phyloP scores from a whole-genome alignment of 2,113 vertebrate genomes.

The Neofelis nebulosa region DNA sequence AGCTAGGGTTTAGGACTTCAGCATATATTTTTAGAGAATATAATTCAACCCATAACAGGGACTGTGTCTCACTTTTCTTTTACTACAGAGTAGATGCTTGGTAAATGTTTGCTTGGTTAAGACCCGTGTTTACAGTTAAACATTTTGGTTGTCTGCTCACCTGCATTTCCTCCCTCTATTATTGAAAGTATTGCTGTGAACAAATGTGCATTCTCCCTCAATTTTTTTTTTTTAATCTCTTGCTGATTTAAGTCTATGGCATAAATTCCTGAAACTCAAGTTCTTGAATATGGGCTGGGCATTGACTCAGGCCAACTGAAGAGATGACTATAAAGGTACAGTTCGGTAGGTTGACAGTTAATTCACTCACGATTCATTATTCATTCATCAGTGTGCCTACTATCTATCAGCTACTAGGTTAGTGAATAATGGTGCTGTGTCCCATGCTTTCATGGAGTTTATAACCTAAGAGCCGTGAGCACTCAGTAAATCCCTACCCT shows the following conservation, averaged over 20 bases:
- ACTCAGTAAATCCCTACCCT: not conserved
- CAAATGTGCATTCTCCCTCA: not conserved
- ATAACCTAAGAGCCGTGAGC: not conserved
- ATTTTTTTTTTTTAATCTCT: not conserved
- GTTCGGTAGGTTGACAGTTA: not conserved
- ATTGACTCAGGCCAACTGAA: not conserved
- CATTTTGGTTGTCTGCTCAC: not conserved
- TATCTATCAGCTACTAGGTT: not conserved
- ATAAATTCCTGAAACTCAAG: not conserved
- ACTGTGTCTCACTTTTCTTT: not conserved
- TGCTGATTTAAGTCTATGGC: not conserved
- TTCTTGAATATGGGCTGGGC: not conserved
- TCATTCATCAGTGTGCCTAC: not conserved
- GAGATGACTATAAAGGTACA: not conserved
- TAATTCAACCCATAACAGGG: not conserved
- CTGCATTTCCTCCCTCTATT: not conserved
- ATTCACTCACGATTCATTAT: not conserved
- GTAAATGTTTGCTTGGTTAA: not conserved
- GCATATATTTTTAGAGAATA: not conserved
- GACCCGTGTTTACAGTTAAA: not conserved
- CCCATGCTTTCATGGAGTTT: not conserved
- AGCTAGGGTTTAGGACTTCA: not conserved
- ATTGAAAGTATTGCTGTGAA: not conserved
- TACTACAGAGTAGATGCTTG: not conserved
- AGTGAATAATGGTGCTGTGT: not conserved